phyloP scores from a whole-genome alignment of 2,888 invertebrate genomes.

The Calameuta idolon region DNA sequence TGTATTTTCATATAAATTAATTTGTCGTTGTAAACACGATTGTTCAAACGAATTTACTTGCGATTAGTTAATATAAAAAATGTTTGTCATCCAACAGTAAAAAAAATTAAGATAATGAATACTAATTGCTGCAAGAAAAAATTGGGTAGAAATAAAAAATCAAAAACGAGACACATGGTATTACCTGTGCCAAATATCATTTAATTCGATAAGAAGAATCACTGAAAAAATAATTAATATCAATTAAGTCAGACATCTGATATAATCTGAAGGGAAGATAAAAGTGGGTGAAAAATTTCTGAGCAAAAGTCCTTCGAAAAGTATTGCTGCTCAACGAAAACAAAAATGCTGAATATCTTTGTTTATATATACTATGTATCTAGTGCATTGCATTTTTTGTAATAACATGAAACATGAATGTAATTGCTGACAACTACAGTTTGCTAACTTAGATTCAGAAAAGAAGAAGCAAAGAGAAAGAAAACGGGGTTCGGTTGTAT shows the following conservation, averaged over 20 bases:
- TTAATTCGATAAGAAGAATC: neutral
- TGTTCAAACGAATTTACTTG: neutral
- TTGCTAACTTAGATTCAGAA: neutral
- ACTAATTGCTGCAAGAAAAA: neutral
- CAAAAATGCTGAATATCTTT: neutral
- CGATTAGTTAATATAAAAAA: neutral
- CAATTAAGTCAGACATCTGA: neutral
- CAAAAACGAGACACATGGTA: neutral
- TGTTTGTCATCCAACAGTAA: neutral
- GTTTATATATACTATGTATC: neutral
- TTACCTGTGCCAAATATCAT: neutral
- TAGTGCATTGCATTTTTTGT: neutral
- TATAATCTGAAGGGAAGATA: neutral
- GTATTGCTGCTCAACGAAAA: neutral
- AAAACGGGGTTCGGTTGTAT: neutral
- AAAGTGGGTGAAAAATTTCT: neutral
- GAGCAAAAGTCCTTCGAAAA: neutral
- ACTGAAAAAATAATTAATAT: neutral
- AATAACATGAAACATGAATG: neutral
- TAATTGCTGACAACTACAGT: neutral
- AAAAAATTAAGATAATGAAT: neutral
- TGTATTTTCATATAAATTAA: neutral
- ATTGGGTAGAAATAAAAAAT: neutral
- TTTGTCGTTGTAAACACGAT: neutral
- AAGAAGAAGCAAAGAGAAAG: neutral